Evolutionary conservation across 2,113 vertebrate species (phyloP).

Genomic region (Muntiacus muntjak): DNA sequence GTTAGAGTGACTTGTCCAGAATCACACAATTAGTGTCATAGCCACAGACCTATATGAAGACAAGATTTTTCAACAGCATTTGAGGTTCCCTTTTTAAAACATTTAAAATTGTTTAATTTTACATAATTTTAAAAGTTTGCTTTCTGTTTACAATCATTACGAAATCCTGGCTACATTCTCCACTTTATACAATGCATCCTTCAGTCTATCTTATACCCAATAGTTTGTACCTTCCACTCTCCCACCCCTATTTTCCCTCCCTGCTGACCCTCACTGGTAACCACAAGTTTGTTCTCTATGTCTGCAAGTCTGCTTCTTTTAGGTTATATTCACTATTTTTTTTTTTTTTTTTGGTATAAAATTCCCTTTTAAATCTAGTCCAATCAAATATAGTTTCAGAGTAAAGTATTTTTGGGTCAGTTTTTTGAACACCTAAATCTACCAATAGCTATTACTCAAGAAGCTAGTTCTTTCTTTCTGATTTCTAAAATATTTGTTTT

Average conservation of each 20-base stretch:
- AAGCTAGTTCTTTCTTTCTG: not conserved
- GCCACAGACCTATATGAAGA: not conserved
- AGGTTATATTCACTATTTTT: not conserved
- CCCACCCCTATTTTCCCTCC: not conserved
- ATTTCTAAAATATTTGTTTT: not conserved
- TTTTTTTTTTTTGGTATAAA: not conserved
- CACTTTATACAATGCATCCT: not conserved
- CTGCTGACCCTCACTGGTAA: accelerated
- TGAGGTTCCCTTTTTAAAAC: not conserved
- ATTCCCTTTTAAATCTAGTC: not conserved
- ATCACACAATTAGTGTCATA: not conserved
- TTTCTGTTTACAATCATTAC: not conserved
- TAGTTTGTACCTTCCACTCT: not conserved
- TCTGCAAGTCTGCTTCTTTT: not conserved
- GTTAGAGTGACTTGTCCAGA: not conserved
- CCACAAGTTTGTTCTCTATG: not conserved
- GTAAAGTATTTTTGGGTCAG: not conserved
- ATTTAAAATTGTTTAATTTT: not conserved
- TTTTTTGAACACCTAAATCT: constrained; percentile 10
- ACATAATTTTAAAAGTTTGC: not conserved
- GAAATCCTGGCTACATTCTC: not conserved
- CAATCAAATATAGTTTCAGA: not conserved
- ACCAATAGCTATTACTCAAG: not conserved
- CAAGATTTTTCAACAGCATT: not conserved
- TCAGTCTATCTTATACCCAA: not conserved